phyloP scores from a whole-genome alignment of 2,797 vertebrate genomes.

The Enteromius thamalakanensis region DNA sequence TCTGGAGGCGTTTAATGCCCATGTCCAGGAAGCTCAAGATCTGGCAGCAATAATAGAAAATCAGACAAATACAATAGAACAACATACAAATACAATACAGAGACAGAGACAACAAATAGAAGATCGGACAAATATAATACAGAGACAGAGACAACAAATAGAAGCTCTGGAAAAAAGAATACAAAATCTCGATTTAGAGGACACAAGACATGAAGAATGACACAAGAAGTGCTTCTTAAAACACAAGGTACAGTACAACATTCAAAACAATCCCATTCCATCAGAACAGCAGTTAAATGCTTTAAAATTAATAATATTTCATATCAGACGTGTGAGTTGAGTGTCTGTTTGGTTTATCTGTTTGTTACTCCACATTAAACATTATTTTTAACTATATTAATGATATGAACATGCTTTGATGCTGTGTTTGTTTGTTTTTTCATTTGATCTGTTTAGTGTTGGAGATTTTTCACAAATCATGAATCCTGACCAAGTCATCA shows the following conservation, averaged over 20 bases:
- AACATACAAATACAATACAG: too few species aligned
- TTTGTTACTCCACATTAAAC: not conserved
- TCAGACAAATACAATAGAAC: too few species aligned
- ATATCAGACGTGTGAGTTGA: not conserved
- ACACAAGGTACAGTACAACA: not conserved
- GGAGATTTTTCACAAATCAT: too few species aligned
- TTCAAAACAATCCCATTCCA: not conserved
- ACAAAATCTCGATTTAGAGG: not conserved
- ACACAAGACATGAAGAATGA: not conserved
- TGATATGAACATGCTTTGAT: not conserved
- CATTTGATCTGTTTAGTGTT: not conserved
- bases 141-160: not conserved
- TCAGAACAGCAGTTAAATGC: not conserved
- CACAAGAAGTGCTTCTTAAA: not conserved
- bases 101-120: too few species aligned
- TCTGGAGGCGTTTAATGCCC: fast-evolving
- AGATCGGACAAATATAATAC: too few species aligned
- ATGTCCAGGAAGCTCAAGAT: not conserved
- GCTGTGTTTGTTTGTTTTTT: not conserved
- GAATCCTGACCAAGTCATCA: too few species aligned
- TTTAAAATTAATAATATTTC: not conserved
- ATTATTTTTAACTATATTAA: not conserved
- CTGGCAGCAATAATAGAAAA: not conserved
- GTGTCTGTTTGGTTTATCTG: not conserved
- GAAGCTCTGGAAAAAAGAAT: not conserved